Evolutionary conservation across 2,113 vertebrate genomes (phyloP).

Genomic region (Ophthalmolycus amberensis): DNA sequence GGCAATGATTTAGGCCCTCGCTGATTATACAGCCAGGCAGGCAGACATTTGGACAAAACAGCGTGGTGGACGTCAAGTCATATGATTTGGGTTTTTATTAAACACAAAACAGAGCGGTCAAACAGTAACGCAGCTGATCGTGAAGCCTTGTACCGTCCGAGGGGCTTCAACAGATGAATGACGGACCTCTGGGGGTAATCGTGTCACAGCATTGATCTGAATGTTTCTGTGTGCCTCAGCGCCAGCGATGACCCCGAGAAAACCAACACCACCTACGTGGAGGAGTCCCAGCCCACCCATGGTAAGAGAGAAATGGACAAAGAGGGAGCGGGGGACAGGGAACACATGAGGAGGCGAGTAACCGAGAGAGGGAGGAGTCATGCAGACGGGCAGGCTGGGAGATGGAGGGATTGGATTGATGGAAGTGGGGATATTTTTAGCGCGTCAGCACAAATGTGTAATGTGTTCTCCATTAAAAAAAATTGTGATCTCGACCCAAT

Average conservation of each 20-base stretch:
- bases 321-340: neutral
- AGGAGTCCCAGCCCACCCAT: constrained; percentile 90
- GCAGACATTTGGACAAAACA: constrained; percentile 33
- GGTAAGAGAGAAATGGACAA: constrained; percentile 82
- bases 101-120: constrained; percentile 12
- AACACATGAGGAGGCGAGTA: constrained; percentile 6
- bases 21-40: constrained; percentile 45
- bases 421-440: constrained; percentile 51
- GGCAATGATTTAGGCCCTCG: constrained; percentile 51
- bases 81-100: neutral
- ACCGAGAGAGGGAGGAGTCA: constrained; percentile 16
- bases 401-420: constrained; percentile 36
- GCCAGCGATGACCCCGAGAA: constrained; percentile 93
- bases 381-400: constrained; percentile 23
- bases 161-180: constrained; percentile 33
- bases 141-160: constrained; percentile 2
- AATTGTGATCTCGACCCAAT: constrained; percentile 46
- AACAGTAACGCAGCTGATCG: neutral
- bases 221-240: constrained; percentile 78
- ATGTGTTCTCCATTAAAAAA: constrained; percentile 49
- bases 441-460: constrained; percentile 56
- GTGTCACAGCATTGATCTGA: constrained; percentile 64
- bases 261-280: constrained; percentile 90
- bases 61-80: constrained; percentile 1
- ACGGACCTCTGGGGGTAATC: constrained; percentile 48